Evolutionary conservation across 2,888 invertebrate genomes (phyloP), one percentile per base, ranked within the genome.

Genomic region (Sphecodes monilicornis): DNA sequence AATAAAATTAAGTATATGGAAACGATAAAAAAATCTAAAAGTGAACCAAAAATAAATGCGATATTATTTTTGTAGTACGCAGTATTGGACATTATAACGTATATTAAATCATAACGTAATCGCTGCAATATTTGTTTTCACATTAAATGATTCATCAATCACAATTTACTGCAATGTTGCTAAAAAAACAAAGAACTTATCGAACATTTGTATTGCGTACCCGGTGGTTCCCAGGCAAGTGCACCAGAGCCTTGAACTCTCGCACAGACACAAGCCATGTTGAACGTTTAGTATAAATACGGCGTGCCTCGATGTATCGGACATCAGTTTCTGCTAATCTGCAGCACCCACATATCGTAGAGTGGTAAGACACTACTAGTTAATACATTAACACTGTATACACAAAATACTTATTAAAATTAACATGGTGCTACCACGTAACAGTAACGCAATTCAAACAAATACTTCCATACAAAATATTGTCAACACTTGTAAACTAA

Each of bases 201-300:
- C 43, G 13, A 16, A 13, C 4, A 41, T 57, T 43, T 32, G n/a
- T 26, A 11, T 1, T 66, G 39, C 41, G 41, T n/a, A 32, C 5
- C 8, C 76, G 86, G 86, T 86, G 76, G 57, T 86, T 79, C 86
- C 86, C 86, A 22, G n/a, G 18, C 13, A 32, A 46, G 1, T 39
- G 69, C 1, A 46, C 13, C 0, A 1, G 13, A 54, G 4, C 69
- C 82, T 76, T 86, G 86, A 86, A 86, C 86, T 79, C 50, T 75
- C 74, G 32, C 41, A 13, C 29, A 16, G 8, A 69, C 2, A 64
- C 11, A 77, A 6, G 13, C 13, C 29, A 43, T 22, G 36, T 54
- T 18, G 0, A 11, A 54, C 32, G 29, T 16, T 69, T 26, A 10
- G 70, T 86, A 86, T 86, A 86, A 86, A 86, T 86, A 82, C 86